phyloP scores from a whole-genome alignment of 2,797 vertebrate species.

The Aldrovandia affinis region DNA sequence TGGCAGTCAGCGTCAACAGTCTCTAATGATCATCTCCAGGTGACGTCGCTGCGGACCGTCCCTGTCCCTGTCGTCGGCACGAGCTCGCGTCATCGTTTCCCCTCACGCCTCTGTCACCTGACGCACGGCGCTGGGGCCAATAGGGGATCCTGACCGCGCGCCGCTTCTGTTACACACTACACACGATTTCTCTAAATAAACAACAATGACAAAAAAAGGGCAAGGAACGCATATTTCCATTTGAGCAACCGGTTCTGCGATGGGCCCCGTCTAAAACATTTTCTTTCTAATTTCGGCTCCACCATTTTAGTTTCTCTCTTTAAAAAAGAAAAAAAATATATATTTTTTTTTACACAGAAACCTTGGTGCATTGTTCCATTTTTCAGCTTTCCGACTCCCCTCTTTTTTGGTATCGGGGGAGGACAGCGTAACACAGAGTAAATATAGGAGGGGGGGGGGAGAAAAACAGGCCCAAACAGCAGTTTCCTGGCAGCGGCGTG shows the following conservation, averaged over 20 bases:
- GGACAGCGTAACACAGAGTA: conserved; percentile 19
- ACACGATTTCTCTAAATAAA: conserved; percentile 2
- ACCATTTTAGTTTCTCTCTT: too few relatives aligned
- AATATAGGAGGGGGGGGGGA: conserved; percentile 12
- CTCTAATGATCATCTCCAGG: neutral
- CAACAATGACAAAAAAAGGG: too few relatives aligned
- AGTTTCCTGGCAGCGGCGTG: conserved; percentile 65
- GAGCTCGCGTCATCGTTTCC: neutral
- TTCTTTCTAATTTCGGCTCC: neutral
- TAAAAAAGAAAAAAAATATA: too few relatives aligned
- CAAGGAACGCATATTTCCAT: conserved; percentile 22
- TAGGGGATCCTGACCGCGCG: neutral
- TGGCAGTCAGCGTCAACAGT: neutral
- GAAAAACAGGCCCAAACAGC: conserved; percentile 60
- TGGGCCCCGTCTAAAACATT: neutral
- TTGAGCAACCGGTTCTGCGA: conserved; percentile 14
- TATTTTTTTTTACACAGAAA: neutral
- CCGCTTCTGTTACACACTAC: neutral
- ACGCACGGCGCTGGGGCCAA: too few relatives aligned
- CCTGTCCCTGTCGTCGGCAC: neutral
- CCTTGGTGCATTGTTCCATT: conserved; percentile 33
- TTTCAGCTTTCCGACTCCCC: conserved; percentile 5
- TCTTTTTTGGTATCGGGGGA: conserved; percentile 55
- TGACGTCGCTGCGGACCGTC: neutral
- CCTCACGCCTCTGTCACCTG: neutral